Conservation (phyloP, 1,140 invertebrate genomes). For the Ectropis grisescens region DNA sequence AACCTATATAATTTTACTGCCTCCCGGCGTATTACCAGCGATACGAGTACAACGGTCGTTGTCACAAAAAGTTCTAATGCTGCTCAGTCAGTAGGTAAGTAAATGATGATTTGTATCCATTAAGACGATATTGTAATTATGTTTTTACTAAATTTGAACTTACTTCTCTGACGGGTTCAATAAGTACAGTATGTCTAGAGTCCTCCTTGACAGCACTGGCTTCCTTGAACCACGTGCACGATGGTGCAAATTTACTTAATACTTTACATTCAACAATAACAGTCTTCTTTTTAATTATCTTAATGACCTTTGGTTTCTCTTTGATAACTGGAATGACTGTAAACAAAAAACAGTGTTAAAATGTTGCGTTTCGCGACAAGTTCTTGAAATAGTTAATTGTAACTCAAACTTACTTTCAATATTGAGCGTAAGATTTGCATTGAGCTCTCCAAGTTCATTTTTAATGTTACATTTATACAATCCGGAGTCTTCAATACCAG, state of each 20-base stretch:
- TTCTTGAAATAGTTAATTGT: no score
- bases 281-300: conserved; percentile 90
- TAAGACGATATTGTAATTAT: no score
- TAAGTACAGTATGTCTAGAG: conserved; percentile 78
- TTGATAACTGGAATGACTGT: conserved; percentile 93
- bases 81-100: no score
- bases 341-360: conserved; percentile 27
- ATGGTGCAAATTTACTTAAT: conserved; percentile 88
- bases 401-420: conserved; percentile 89
- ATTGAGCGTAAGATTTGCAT: conserved; percentile 96
- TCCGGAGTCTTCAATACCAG: conserved; percentile 94
- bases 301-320: conserved; percentile 90
- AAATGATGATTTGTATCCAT: no score
- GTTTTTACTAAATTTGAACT: conserved; percentile 9
- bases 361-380: not conserved
- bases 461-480: conserved; percentile 99
- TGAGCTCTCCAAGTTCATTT: conserved; percentile 95
- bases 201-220: conserved; percentile 82
- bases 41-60: no score
- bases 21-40: no score
- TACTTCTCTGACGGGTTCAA: conserved; percentile 85
- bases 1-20: no score
- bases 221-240: conserved; percentile 93
- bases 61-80: no score
- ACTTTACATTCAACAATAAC: conserved; percentile 93